A percentile compares a stretch with the other conserved stretches of the same genome.
Conservation (phyloP, 2,797 vertebrate species). For the Manis javanica region DNA sequence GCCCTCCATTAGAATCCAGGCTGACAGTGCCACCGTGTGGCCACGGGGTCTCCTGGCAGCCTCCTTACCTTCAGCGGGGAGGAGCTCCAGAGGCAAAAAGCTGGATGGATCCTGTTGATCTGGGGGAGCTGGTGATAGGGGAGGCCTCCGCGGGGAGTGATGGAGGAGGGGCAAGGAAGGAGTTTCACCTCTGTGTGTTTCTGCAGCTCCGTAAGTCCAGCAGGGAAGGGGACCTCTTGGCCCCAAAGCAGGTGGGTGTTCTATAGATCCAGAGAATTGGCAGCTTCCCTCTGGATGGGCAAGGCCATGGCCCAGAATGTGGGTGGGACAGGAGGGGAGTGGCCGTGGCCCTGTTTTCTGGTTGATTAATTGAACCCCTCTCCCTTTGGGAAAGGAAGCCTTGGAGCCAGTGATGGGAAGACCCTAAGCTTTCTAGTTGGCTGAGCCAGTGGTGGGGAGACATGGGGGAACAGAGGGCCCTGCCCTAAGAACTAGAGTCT, state of each 20-base stretch:
- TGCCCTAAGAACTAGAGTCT: neutral
- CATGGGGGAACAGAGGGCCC: neutral
- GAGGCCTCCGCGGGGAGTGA: neutral
- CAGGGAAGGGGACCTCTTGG: conserved; percentile 84
- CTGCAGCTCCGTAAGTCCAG: conserved; percentile 87
- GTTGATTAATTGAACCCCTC: neutral
- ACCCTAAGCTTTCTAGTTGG: neutral
- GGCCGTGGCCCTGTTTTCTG: neutral
- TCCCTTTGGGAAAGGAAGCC: neutral
- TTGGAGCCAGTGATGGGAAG: neutral
- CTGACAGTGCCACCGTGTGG: conserved; percentile 63
- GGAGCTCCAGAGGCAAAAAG: neutral
- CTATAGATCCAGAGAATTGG: neutral
- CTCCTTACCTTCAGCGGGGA: neutral
- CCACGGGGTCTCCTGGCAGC: neutral
- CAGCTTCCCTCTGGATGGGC: neutral
- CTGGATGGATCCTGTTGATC: neutral
- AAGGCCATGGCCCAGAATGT: neutral
- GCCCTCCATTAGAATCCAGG: neutral
- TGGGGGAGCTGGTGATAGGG: neutral
- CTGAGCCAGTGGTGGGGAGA: neutral
- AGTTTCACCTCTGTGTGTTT: conserved; percentile 52
- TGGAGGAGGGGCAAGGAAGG: neutral
- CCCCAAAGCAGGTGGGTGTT: conserved; percentile 84
- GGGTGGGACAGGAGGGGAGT: neutral